Conservation (phyloP, 2,888 invertebrate species). For the Ptychoptera contaminata region DNA sequence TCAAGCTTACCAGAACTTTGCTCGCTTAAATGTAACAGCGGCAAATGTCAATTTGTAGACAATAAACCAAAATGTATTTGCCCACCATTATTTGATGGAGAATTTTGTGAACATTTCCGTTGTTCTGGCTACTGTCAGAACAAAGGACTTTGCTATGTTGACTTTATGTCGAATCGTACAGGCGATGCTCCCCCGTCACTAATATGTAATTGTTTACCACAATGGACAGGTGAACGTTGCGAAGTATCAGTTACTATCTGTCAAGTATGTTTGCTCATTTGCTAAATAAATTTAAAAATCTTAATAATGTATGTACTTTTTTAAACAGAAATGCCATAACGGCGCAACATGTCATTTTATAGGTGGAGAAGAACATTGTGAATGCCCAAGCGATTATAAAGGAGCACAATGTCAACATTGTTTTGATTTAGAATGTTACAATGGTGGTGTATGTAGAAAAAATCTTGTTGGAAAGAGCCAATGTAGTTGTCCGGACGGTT, state of each 20-base stretch:
- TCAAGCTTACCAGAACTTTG: conserved; percentile 30
- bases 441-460: conserved; percentile 41
- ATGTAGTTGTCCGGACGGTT: conserved; percentile 40
- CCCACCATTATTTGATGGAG: conserved; percentile 44
- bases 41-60: conserved; percentile 38
- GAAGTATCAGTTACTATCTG: conserved; percentile 42
- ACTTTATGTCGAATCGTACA: conserved; percentile 12
- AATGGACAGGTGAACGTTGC: conserved; percentile 49
- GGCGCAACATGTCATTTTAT: conserved; percentile 39
- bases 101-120: conserved; percentile 48
- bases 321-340: conserved; percentile 35
- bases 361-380: conserved; percentile 30
- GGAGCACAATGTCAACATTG: conserved; percentile 42
- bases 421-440: conserved; percentile 38
- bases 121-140: conserved; percentile 52
- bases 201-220: conserved; percentile 42
- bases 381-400: conserved; percentile 36
- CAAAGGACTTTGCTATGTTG: conserved; percentile 38
- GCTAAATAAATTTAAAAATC: not conserved
- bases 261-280: conserved; percentile 18
- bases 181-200: conserved; percentile 17
- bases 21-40: conserved; percentile 41
- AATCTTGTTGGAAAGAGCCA: conserved; percentile 27
- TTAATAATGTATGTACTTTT: not conserved
- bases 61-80: conserved; percentile 47